Evolutionary conservation across 2,113 vertebrate genomes (phyloP).

Genomic region (Scalopus aquaticus): DNA sequence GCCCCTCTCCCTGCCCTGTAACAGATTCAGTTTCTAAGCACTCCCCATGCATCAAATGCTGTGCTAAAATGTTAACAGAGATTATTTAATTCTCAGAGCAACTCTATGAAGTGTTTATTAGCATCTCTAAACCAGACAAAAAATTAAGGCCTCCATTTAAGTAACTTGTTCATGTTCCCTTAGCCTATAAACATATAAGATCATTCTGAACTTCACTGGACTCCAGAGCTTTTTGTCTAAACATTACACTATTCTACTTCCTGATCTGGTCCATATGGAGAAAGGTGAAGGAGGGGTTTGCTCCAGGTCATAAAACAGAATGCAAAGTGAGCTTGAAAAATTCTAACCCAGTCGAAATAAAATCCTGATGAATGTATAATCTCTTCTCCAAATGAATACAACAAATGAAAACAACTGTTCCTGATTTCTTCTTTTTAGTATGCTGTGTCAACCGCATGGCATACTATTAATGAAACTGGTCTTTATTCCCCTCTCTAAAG

Average conservation of each 20-base stretch:
- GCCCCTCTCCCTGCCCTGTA: too few species aligned
- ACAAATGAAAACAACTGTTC: background rate
- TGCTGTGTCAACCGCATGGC: too few species aligned
- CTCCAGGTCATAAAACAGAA: background rate
- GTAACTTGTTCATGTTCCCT: background rate
- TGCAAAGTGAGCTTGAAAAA: background rate
- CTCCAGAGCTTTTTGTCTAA: background rate
- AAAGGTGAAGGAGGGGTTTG: background rate
- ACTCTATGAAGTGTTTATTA: background rate
- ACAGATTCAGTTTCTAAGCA: background rate
- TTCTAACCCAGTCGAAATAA: background rate
- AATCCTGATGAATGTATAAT: background rate
- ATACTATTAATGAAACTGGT: background rate
- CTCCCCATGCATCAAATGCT: background rate
- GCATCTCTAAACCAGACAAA: background rate
- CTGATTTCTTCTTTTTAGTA: slow-evolving; percentile 7
- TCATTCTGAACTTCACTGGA: background rate
- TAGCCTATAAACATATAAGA: background rate
- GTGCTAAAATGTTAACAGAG: background rate
- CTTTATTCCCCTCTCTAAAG: slow-evolving; percentile 12
- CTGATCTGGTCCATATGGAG: background rate
- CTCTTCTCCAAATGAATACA: background rate
- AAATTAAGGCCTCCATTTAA: background rate
- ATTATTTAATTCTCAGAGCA: slow-evolving; percentile 15
- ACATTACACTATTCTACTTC: background rate